Evolutionary conservation across 2,113 vertebrate species (phyloP), one percentile per base, ranked within the genome.

Genomic region (Channa argus): DNA sequence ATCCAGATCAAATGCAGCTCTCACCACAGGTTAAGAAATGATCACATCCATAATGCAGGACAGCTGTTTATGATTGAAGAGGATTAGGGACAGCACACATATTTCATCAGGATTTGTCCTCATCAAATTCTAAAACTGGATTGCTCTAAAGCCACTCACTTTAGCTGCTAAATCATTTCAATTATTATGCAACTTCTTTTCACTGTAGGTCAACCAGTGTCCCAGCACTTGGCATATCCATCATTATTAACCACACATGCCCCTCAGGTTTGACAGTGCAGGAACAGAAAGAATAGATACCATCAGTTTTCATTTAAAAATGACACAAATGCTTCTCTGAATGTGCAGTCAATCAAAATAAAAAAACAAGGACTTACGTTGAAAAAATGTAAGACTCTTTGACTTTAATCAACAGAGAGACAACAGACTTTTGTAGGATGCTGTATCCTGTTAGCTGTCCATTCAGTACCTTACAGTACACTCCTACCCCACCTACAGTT

Each of bases 61-160:
- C 92, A 93, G 91, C 87, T 93, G 92, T 87, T 94, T 84, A 76
- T 87, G 82, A 92, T 87, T 74, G 77, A 72, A 38, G 65, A 66
- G 87, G 91, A 93, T 93, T 92, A 89, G 77, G 87, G 82, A 64
- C 79, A 79, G 86, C 65, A 39, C 68, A 71, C 78, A 91, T 74
- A 89, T 91, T 92, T 92, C 85, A 93, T 91, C 85, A 77, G 86
- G 89, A 91, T 91, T 93, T 85, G 86, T 82, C 74, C 61, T 39
- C 14, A 11, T 88, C 86, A 84, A 46, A 82, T 56, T 86, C 15
- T 71, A 64, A 88, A 90, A 86, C 55, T 77, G 80, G 82, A 91
- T 88, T 74, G 63, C 74, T 73, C 68, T 78, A 84, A 90, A 92
- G 75, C 83, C 84, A 44, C 58, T 83, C 51, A 78, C 70, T 90